Conservation (phyloP, 1,140 invertebrate genomes). For the Metaphire vulgaris region DNA sequence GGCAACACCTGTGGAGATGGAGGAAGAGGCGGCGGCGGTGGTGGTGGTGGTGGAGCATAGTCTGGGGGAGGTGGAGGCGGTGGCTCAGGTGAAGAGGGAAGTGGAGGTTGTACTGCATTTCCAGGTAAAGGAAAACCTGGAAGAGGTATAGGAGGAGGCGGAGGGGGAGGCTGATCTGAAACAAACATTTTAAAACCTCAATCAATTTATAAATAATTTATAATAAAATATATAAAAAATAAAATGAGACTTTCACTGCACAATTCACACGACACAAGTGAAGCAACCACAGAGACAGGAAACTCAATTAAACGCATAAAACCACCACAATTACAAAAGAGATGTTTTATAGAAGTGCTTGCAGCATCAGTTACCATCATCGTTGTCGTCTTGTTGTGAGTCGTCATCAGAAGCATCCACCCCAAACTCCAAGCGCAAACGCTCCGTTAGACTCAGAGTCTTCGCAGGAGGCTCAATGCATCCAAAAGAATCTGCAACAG, state of each 20-base stretch:
- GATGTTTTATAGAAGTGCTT: no score
- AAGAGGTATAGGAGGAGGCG: background rate
- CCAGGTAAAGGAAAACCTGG: background rate
- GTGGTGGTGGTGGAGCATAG: background rate
- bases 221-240: no score
- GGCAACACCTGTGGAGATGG: background rate
- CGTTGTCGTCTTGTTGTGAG: background rate
- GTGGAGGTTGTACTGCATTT: background rate
- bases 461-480: no score
- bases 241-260: no score
- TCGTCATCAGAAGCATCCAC: conserved; percentile 11
- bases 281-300: no score
- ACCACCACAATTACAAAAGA: no score
- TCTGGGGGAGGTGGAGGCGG: background rate
- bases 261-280: no score
- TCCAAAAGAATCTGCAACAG: no score
- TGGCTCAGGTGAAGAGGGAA: background rate
- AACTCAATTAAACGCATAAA: no score
- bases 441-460: conserved; percentile 14
- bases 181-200: no score
- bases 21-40: background rate
- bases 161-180: background rate
- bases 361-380: background rate
- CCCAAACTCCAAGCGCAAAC: conserved; percentile 12
- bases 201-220: no score